phyloP scores from a whole-genome alignment of 2,797 vertebrate genomes.

The Buceros bicornis region DNA sequence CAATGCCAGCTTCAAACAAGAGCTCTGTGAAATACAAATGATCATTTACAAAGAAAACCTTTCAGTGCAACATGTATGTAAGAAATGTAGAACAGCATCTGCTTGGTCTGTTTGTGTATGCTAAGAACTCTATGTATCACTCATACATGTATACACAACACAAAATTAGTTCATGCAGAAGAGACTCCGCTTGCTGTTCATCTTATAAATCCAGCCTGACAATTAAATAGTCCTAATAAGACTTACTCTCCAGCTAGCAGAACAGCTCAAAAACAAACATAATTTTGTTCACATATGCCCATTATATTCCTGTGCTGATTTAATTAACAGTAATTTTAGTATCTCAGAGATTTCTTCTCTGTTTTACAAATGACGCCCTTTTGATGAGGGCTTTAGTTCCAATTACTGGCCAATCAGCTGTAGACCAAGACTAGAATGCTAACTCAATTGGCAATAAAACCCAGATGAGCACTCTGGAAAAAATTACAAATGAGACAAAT shows the following conservation, averaged over 20 bases:
- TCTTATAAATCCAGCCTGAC: conserved; percentile 19
- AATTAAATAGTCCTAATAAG: conserved; percentile 44
- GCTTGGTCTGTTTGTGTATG: background rate
- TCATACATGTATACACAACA: background rate
- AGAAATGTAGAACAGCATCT: background rate
- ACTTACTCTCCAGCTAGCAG: background rate
- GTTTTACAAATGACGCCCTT: conserved; percentile 51
- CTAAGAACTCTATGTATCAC: background rate
- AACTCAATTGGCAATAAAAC: conserved; percentile 50
- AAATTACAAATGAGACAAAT: background rate
- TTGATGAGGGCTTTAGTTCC: conserved; percentile 37
- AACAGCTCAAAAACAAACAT: conserved; percentile 56
- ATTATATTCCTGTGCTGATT: conserved; percentile 30
- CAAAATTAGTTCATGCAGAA: conserved; percentile 1
- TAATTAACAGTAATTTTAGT: conserved; percentile 60
- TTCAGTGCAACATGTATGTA: background rate
- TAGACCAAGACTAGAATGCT: conserved; percentile 2
- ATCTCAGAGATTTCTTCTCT: background rate
- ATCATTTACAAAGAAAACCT: background rate
- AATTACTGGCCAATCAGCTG: conserved; percentile 30
- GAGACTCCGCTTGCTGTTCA: background rate
- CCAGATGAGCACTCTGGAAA: background rate
- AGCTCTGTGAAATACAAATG: background rate
- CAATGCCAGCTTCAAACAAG: background rate
- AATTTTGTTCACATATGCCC: conserved; percentile 34